A percentile compares a stretch with the other conserved stretches of the same genome.
Evolutionary conservation across 2,113 vertebrate species (phyloP).

Genomic region (Dolichallabes microphthalmus): DNA sequence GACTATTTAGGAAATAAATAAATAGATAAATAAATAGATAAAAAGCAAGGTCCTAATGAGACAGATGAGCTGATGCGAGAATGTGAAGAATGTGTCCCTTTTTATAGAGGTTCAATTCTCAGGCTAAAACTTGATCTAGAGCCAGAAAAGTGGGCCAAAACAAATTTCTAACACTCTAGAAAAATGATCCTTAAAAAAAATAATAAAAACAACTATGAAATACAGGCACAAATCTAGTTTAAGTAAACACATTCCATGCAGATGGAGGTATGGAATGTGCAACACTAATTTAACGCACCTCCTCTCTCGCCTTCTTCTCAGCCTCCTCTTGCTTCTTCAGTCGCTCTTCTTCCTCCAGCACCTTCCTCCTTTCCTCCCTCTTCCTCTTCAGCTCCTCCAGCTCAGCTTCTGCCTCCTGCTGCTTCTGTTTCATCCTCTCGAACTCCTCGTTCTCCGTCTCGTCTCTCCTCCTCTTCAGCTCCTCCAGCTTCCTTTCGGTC

Average conservation of each 20-base stretch:
- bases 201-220: neutral
- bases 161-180: neutral
- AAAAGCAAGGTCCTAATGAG: conserved; percentile 11
- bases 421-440: conserved; percentile 88
- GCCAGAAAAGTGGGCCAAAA: conserved; percentile 13
- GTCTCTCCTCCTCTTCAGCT: conserved; percentile 84
- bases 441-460: conserved; percentile 88
- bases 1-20: neutral
- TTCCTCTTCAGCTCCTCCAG: conserved; percentile 92
- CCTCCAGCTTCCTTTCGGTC: conserved; percentile 84
- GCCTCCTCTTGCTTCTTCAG: conserved; percentile 86
- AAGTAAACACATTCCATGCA: neutral
- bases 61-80: neutral
- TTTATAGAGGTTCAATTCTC: conserved; percentile 19
- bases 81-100: conserved; percentile 29
- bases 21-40: no score
- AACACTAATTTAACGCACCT: conserved; percentile 67
- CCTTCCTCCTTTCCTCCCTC: conserved; percentile 88
- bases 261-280: neutral
- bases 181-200: neutral
- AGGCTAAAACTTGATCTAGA: conserved; percentile 1
- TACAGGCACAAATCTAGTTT: conserved; percentile 1
- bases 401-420: conserved; percentile 86
- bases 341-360: conserved; percentile 91
- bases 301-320: conserved; percentile 83